A percentile compares a stretch with the other conserved stretches of the same genome.
Conservation (phyloP, 2,113 vertebrate species). For the Tyrannus savana region DNA sequence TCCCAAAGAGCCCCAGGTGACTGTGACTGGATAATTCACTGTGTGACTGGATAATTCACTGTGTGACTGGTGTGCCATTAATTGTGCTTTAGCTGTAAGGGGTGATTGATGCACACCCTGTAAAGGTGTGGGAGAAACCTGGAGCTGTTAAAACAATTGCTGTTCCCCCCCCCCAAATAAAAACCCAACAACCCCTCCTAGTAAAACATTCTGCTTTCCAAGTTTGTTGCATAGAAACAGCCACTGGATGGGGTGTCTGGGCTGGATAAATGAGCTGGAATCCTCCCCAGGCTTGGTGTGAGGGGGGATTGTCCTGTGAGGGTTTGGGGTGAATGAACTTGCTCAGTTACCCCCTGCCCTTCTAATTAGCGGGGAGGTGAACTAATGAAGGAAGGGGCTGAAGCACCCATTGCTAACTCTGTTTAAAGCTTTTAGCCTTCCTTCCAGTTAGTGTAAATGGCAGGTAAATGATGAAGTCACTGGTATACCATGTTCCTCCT, state of each 20-base stretch:
- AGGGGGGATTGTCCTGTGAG: not conserved
- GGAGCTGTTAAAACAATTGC: not conserved
- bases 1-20: not conserved
- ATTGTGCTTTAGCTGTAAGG: not conserved
- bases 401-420: not conserved
- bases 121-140: not conserved
- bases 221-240: not conserved
- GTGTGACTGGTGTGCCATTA: not conserved
- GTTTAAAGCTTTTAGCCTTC: not conserved
- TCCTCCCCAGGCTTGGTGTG: not conserved
- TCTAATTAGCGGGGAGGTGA: not conserved
- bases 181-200: not conserved
- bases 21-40: not conserved
- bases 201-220: not conserved
- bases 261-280: not conserved
- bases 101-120: not conserved
- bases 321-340: not conserved
- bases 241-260: not conserved
- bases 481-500: constrained; percentile 89
- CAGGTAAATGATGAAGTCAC: not conserved
- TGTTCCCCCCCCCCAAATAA: not conserved
- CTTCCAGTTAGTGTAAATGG: not conserved
- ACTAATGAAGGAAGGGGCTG: not conserved
- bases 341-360: not conserved
- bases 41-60: too few species aligned